Evolutionary conservation across 2,797 vertebrate genomes (phyloP).

Genomic region (Glossophaga mutica): DNA sequence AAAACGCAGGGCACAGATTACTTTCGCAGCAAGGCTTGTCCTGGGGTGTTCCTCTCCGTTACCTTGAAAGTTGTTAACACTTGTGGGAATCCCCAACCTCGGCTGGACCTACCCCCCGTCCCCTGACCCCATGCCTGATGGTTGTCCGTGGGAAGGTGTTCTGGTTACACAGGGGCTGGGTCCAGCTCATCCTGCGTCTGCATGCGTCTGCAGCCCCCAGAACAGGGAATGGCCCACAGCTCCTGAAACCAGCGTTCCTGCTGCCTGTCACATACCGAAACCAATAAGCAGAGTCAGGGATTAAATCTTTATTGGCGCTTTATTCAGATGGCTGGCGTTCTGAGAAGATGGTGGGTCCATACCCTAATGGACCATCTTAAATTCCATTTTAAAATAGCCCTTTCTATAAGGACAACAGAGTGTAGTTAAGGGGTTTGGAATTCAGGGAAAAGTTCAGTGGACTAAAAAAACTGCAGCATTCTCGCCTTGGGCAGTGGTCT

Average conservation of each 20-base stretch:
- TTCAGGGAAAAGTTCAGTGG: no score
- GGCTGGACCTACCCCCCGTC: background rate
- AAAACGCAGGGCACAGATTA: background rate
- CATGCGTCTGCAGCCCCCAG: accelerated
- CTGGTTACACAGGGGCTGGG: background rate
- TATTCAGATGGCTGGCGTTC: no score
- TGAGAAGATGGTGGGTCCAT: no score
- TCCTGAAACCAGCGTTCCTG: background rate
- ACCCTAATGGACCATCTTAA: no score
- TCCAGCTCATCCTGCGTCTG: background rate
- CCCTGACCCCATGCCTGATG: background rate
- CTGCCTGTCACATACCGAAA: no score
- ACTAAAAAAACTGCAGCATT: no score
- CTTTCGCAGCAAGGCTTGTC: background rate
- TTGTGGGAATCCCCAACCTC: background rate
- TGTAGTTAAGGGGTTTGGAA: no score
- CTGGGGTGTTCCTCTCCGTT: background rate
- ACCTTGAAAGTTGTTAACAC: background rate
- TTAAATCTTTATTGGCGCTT: no score
- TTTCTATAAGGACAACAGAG: no score
- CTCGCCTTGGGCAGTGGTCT: no score
- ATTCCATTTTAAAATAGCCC: no score
- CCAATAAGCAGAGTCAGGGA: no score
- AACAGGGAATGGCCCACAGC: background rate
- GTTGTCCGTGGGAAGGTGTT: background rate